Percentiles rank a stretch among this genome's conserved stretches.
Evolutionary conservation across 2,888 invertebrate genomes (phyloP).

Genomic region (Itoplectis maculator): DNA sequence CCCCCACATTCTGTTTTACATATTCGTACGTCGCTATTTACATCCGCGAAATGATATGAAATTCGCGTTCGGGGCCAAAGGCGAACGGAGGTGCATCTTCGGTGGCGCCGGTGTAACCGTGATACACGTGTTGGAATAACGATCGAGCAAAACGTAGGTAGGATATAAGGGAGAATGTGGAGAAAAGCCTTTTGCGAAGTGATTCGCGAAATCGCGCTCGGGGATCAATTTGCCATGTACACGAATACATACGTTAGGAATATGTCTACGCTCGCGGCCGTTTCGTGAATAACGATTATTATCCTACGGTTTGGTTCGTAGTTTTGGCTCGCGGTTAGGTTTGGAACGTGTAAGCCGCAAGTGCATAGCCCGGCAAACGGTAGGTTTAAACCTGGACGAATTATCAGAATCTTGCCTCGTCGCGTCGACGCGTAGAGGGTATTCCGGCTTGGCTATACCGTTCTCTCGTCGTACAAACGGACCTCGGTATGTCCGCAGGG

Average conservation of each 20-base stretch:
- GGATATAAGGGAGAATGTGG: slow-evolving; percentile 20
- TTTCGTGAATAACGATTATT: slow-evolving; percentile 65
- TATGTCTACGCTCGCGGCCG: slow-evolving; percentile 28
- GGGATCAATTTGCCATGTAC: slow-evolving; percentile 38
- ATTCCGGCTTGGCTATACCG: no score
- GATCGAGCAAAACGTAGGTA: slow-evolving; percentile 31
- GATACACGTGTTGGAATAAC: slow-evolving; percentile 32
- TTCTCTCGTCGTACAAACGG: no score
- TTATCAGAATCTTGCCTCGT: neutral
- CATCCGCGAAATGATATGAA: slow-evolving; percentile 45
- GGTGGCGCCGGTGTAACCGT: slow-evolving; percentile 3
- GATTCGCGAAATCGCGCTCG: slow-evolving; percentile 56
- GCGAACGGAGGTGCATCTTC: slow-evolving; percentile 1
- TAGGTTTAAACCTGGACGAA: no score
- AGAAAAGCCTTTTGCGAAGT: slow-evolving; percentile 36
- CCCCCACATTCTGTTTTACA: slow-evolving; percentile 48
- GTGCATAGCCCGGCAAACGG: neutral
- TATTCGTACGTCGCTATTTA: slow-evolving; percentile 56
- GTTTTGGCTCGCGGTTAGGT: no score
- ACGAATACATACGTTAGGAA: slow-evolving; percentile 27
- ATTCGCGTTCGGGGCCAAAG: slow-evolving; percentile 11
- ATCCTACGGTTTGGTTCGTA: neutral
- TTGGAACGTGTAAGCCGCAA: neutral
- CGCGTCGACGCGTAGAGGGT: neutral
- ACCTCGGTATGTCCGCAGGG: slow-evolving; percentile 53